Evolutionary conservation across 2,113 vertebrate genomes (phyloP).

Genomic region (Corythornis vintsioides): DNA sequence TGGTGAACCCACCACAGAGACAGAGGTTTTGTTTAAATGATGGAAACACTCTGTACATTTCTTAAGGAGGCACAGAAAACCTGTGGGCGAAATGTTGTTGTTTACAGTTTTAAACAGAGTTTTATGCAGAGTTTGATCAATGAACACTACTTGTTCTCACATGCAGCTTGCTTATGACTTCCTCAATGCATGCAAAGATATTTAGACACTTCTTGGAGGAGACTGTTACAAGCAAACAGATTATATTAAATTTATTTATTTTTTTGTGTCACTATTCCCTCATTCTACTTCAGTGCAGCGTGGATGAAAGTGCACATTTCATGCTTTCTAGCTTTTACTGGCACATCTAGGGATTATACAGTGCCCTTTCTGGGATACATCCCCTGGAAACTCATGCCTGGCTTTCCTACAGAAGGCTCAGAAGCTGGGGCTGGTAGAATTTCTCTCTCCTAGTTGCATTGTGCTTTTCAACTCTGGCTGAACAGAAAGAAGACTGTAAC

Average conservation of each 20-base stretch:
- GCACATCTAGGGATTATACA: neutral
- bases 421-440: neutral
- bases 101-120: neutral
- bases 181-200: neutral
- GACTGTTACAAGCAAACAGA: neutral
- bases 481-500: neutral
- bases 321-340: neutral
- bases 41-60: neutral
- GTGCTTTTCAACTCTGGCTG: neutral
- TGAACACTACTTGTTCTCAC: neutral
- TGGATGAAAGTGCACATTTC: neutral
- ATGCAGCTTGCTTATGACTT: neutral
- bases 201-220: neutral
- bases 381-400: neutral
- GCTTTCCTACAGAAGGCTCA: neutral
- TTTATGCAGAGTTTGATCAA: neutral
- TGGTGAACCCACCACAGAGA: neutral
- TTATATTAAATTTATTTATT: neutral
- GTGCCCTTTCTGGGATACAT: neutral
- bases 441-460: neutral
- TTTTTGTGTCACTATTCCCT: neutral
- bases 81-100: neutral
- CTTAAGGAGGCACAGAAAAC: neutral
- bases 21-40: neutral
- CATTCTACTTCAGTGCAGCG: accelerated